Percentiles rank a stretch among this genome's conserved stretches.
Conservation (phyloP, 2,113 vertebrate species). For the Lycaon pictus region DNA sequence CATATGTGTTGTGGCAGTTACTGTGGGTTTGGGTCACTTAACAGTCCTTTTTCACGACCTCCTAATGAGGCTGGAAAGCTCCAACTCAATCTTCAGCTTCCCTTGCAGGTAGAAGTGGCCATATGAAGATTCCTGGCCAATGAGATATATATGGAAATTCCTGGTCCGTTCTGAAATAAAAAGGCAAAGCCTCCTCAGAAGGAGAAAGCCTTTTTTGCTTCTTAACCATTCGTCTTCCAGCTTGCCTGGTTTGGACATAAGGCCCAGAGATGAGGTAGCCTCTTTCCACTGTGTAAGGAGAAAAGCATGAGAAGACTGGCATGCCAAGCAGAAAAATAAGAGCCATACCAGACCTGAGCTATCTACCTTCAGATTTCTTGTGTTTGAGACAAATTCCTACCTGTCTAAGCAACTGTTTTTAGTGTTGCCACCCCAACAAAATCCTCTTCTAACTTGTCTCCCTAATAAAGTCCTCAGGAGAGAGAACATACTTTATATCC, state of each 20-base stretch:
- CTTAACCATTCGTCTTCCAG: not conserved
- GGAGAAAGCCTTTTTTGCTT: not conserved
- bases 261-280: not conserved
- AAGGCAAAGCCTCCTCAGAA: not conserved
- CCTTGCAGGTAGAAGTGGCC: not conserved
- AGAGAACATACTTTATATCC: not conserved
- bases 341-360: not conserved
- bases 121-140: not conserved
- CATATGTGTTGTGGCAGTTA: not conserved
- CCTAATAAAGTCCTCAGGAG: not conserved
- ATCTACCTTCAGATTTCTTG: not conserved
- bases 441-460: not conserved
- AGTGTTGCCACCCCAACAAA: not conserved
- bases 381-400: not conserved
- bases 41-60: not conserved
- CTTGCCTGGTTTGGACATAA: not conserved
- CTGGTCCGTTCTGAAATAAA: not conserved
- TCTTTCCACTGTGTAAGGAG: not conserved
- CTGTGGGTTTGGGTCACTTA: not conserved
- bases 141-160: not conserved
- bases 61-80: not conserved
- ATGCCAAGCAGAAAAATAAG: not conserved
- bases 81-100: slow-evolving; percentile 21
- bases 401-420: not conserved
- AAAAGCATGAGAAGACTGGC: not conserved